phyloP scores from a whole-genome alignment of 2,797 vertebrate species.

The Xiphorhynchus erythropygius region DNA sequence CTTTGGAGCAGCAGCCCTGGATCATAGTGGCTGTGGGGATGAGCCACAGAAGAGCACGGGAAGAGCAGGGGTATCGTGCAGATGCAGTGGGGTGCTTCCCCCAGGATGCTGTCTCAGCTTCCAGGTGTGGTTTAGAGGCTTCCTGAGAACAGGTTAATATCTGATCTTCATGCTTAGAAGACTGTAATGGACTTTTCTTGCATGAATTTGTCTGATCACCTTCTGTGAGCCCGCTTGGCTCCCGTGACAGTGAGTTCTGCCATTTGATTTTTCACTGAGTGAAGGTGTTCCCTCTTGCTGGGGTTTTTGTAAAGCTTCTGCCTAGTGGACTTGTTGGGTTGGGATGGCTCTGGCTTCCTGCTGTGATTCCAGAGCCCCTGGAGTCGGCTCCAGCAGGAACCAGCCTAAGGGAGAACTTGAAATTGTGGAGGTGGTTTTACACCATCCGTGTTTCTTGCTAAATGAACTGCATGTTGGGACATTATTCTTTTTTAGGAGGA shows the following conservation, averaged over 20 bases:
- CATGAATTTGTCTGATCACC: not conserved
- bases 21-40: fast-evolving
- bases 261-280: fast-evolving
- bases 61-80: not conserved
- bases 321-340: not conserved
- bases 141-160: not conserved
- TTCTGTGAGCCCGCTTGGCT: not conserved
- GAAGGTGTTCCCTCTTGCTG: not conserved
- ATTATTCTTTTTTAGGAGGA: not conserved
- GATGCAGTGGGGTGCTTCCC: not conserved
- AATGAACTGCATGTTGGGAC: not conserved
- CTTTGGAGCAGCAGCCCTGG: not conserved
- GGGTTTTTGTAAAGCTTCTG: not conserved
- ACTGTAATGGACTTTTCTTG: not conserved
- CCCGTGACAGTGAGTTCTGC: fast-evolving
- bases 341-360: not conserved
- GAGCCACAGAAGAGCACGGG: fast-evolving
- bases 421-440: not conserved
- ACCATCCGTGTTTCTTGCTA: not conserved
- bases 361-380: not conserved
- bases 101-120: not conserved
- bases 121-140: not conserved
- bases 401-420: not conserved
- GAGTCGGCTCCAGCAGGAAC: not conserved
- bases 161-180: not conserved